Conservation (phyloP, 2,888 invertebrate species). For the Elysia crispata region DNA sequence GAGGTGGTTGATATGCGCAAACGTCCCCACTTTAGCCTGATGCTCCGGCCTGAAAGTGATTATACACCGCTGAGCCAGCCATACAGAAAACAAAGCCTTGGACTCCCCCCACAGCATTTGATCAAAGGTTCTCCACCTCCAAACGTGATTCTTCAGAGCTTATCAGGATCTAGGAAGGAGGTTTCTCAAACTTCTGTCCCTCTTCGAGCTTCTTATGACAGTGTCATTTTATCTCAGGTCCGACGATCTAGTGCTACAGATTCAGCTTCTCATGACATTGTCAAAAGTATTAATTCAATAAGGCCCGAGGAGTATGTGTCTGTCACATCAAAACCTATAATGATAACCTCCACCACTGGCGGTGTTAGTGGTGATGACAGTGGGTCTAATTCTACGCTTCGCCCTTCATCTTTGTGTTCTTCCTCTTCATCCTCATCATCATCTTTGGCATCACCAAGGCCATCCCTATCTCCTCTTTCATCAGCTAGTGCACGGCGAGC, state of each 20-base stretch:
- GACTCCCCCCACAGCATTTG: slow-evolving; percentile 35
- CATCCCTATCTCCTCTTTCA: background rate
- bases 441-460: too few species aligned
- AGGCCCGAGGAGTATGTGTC: slow-evolving; percentile 39
- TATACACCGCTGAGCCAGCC: background rate
- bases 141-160: slow-evolving; percentile 60
- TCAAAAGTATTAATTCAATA: slow-evolving; percentile 46
- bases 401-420: too few species aligned
- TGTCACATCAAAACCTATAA: slow-evolving; percentile 47
- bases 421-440: too few species aligned
- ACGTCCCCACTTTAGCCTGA: slow-evolving; percentile 48
- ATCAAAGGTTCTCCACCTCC: slow-evolving; percentile 67
- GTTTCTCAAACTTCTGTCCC: slow-evolving; percentile 47
- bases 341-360: slow-evolving; percentile 22
- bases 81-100: background rate
- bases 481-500: slow-evolving; percentile 2
- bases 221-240: slow-evolving; percentile 57
- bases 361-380: background rate
- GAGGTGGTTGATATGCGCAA: slow-evolving; percentile 24
- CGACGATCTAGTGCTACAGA: slow-evolving; percentile 51
- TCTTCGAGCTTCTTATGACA: slow-evolving; percentile 62
- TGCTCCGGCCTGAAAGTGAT: slow-evolving; percentile 44
- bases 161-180: slow-evolving; percentile 46
- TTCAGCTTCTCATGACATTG: slow-evolving; percentile 18
- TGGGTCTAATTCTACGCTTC: too few species aligned